Base-by-base conservation (phyloP, 1,140 invertebrate genomes). In the Oryzaephilus surinamensis region DNA sequence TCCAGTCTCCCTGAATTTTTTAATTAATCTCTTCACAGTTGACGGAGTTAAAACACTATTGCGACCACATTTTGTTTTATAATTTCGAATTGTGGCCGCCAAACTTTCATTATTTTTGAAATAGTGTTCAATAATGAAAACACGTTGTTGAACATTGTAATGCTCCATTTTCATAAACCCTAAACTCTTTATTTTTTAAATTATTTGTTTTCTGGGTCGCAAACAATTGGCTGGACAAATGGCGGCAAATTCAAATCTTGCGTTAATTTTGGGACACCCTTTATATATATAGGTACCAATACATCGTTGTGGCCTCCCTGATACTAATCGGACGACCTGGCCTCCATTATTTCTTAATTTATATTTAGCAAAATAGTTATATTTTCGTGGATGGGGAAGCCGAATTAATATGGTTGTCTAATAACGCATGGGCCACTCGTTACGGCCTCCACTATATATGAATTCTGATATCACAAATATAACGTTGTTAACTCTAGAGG, bases 31-130 rank as follows among this genome's bases (percentile, higher is more conserved):
- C 45, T 50, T 50, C 39, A 50, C 41, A 50, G 47, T 50, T 45
- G 50, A 47, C 35, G 36, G 39, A 50, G 18, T 42, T 44, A 44
- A 41, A 51, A 39, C 27, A 46, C 24, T 43, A 49, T 51, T 47
- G 39, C 39, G 40, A 48, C 37, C 47, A 45, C 38, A 51, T 48
- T 41, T 48, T 54, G 47, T 38, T 41, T 33, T 35, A 41, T 47
- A 52, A 31, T 50, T 43, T 24, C 38, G 39, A 40, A 51, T 31
- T 38, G 42, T 38, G 33, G 32, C 39, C 31, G 43, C 20, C 41
- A 50, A 48, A 24, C 41, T 28, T 50, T 50, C 45, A 43, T 48
- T 46, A 48, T 52, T 50, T 54, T 52, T 44, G 21, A 48, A 54
- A 50, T 54, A 52, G 46, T 46, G 38, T 38, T 38, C 21, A 28